Percentiles rank a stretch among this genome's conserved stretches.
phyloP scores from a whole-genome alignment of 2,113 vertebrate genomes.

The Morone saxatilis region DNA sequence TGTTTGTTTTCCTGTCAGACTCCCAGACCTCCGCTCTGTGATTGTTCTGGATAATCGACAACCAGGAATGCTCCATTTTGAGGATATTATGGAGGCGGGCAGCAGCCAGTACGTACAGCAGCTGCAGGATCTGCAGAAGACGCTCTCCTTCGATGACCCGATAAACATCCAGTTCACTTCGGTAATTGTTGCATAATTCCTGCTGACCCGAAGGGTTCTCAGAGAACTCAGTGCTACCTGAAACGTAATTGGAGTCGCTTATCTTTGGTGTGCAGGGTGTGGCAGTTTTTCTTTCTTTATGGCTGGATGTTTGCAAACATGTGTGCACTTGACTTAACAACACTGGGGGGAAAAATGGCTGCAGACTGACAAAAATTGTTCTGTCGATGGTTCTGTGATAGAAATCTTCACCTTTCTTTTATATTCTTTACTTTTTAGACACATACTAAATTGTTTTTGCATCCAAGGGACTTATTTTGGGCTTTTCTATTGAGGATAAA shows the following conservation, averaged over 20 bases:
- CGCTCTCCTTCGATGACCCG: conserved; percentile 88
- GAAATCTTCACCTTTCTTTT: too few relatives aligned
- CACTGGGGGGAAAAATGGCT: not conserved
- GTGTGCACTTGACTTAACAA: too few relatives aligned
- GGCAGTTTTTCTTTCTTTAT: not conserved
- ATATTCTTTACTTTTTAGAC: not conserved
- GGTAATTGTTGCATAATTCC: conserved; percentile 76
- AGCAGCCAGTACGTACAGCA: conserved; percentile 79
- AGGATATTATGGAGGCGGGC: conserved; percentile 90
- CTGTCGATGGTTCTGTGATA: too few relatives aligned
- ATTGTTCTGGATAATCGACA: conserved; percentile 87
- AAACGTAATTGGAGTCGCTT: not conserved
- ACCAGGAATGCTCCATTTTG: conserved; percentile 87
- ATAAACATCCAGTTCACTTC: conserved; percentile 97
- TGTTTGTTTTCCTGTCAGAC: conserved; percentile 73
- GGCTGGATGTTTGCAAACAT: not conserved
- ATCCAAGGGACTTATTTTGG: not conserved
- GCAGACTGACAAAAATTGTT: not conserved
- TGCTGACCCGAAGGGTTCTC: not conserved
- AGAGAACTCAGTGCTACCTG: not conserved
- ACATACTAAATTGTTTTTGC: too few relatives aligned
- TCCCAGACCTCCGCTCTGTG: conserved; percentile 89
- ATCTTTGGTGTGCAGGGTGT: too few relatives aligned
- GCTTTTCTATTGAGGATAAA: not conserved
- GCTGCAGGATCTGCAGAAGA: conserved; percentile 85